Base-by-base conservation (phyloP, 1,140 invertebrate genomes). In the Scaptomyza montana region DNA sequence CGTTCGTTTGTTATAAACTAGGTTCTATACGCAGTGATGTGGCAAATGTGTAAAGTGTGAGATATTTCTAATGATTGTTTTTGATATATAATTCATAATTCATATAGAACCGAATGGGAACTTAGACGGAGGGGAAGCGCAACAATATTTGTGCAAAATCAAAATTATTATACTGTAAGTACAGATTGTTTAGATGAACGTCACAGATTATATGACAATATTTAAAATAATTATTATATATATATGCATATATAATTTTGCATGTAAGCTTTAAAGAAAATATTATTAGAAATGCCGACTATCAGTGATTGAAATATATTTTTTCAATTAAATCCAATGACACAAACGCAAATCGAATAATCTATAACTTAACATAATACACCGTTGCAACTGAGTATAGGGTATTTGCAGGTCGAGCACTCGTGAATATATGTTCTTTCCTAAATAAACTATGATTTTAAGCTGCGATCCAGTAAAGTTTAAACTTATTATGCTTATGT, bases 21-120 rank as follows among this genome's bases (percentile, higher is more conserved):
- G n/a, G 16, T 33, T 55, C 43, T 13, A 25, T 47, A 41, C 12
- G 33, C 69, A 59, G 62, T 72, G 69, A 71, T 62, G 64, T 62
- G 57, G 51, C 51, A 41, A 55, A 56, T 46, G 12, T 61, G 51
- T 39, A 60, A 67, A 60, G n/a, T 67, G 69, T 67, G 69, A 67
- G 69, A 67, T 28, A 66, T 59, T 72, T 54, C 43, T n/a, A 36
- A 30, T 36, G 45, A 67, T 59, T 67, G 16, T 50, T 36, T 70
- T 70, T 41, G 16, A 13, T n/a, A n/a, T n/a, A n/a, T n/a, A n/a
- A n/a, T 39, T 21, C 33, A 2, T 2, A 12, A 19, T 41, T 21
- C 19, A 61, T 39, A 30, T 33, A 56, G 47, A 39, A 19, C 10
- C 10, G 46, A 19, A 3, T 13, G 47, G 28, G 16, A 28, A 47